Conservation (phyloP, 1,140 invertebrate genomes). For the Cydia amplana region DNA sequence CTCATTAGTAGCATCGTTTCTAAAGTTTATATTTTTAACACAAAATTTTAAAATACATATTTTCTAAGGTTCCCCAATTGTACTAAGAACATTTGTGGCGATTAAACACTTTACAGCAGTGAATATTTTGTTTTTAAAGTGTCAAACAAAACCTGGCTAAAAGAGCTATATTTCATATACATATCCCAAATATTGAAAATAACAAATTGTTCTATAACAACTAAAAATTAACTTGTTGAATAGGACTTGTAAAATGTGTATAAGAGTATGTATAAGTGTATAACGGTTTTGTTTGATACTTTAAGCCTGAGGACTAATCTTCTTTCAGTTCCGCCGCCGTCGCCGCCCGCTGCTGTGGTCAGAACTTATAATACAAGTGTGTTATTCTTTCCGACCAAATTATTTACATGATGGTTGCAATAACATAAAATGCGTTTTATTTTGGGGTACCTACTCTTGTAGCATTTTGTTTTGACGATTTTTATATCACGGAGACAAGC, state of each 20-base stretch:
- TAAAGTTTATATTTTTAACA: neutral
- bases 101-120: constrained; percentile 6
- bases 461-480: neutral
- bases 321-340: constrained; percentile 65
- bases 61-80: constrained; percentile 22
- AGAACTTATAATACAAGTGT: constrained; percentile 73
- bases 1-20: neutral
- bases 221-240: neutral
- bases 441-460: neutral
- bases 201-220: neutral
- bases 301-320: constrained; percentile 60
- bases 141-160: constrained; percentile 45
- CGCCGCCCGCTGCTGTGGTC: constrained; percentile 52
- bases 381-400: constrained; percentile 72
- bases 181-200: neutral
- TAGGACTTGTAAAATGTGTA: neutral
- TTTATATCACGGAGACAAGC: neutral
- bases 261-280: constrained; percentile 11
- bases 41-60: neutral
- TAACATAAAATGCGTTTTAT: constrained; percentile 45
- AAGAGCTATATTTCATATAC: constrained; percentile 20
- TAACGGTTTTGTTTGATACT: constrained; percentile 63
- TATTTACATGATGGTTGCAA: constrained; percentile 55
- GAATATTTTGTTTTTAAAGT: constrained; percentile 41
- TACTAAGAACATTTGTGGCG: constrained; percentile 32